Evolutionary conservation across 1,140 invertebrate species (phyloP), one percentile per base, ranked within the genome.

Genomic region (Ceratosolen fusciceps): DNA sequence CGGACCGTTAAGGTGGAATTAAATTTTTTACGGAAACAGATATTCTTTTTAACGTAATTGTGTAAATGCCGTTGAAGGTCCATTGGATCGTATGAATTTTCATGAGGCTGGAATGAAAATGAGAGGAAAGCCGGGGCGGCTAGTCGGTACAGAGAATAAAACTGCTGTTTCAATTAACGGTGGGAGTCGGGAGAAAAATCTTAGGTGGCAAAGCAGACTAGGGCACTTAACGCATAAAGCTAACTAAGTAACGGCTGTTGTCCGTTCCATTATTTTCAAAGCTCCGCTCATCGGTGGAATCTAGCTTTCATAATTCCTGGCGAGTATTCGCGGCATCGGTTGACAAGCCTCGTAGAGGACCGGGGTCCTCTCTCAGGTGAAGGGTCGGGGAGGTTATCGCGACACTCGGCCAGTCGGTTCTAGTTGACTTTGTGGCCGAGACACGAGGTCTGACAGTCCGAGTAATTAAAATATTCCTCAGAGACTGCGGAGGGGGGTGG

Each of bases 401-500:
- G 52, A 4, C 52, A 54, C 52, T 21, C 52, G 2, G 47, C 21
- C n/a, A 9, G 68, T 10, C 39, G 26, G 24, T 68, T 71, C 73
- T 39, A 74, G 31, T 68, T 49, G 19, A 37, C 62, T 67, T 68
- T 68, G 60, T 60, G n/a, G 54, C 21, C 43, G 34, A 54, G 68
- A 68, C 65, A 24, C 65, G n/a, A 26, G 37, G 65, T 52, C 5
- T 43, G 39, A 12, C 39, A 43, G 54, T 21, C n/a, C 49, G 73
- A 74, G 73, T 74, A 74, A 74, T 74, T 74, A 74, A 74, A 74
- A 74, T 74, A 58, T 74, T 74, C 39, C 39, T 62, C 73, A 26
- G 34, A 62, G 56, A 62, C 39, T 16, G 62, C 37, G 52, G 16
- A 29, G 54, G 7, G 21, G 56, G 52, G 16, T 47, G 54, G 7